Evolutionary conservation across 2,113 vertebrate genomes (phyloP).

Genomic region (Hyperopisus bebe): DNA sequence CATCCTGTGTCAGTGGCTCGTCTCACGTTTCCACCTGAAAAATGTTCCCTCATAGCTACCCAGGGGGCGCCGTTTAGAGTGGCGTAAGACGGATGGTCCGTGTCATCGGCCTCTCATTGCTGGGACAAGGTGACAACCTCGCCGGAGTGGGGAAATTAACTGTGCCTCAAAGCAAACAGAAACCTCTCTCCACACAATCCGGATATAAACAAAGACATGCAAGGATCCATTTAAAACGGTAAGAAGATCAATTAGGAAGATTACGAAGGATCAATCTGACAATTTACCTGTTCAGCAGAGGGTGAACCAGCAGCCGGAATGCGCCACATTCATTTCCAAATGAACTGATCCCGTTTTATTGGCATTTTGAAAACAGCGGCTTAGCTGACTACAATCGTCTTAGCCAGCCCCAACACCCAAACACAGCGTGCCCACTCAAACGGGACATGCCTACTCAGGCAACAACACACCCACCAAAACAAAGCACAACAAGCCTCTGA

Average conservation of each 20-base stretch:
- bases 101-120: slow-evolving; percentile 22
- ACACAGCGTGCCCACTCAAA: background rate
- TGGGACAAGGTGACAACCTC: background rate
- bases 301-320: background rate
- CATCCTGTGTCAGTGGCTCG: background rate
- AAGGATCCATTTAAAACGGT: background rate
- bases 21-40: background rate
- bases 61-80: background rate
- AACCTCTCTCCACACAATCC: background rate
- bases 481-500: background rate
- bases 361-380: background rate
- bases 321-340: background rate
- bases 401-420: background rate
- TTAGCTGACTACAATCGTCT: background rate
- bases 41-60: background rate
- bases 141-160: background rate
- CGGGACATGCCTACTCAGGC: background rate
- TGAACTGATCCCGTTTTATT: background rate
- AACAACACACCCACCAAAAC: background rate
- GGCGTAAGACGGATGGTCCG: background rate
- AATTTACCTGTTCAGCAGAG: background rate
- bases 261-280: background rate
- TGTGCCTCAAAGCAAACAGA: background rate
- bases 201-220: background rate
- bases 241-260: slow-evolving; percentile 6